Evolutionary conservation across 1,140 invertebrate genomes (phyloP).

Genomic region (Anadara kagoshimensis): DNA sequence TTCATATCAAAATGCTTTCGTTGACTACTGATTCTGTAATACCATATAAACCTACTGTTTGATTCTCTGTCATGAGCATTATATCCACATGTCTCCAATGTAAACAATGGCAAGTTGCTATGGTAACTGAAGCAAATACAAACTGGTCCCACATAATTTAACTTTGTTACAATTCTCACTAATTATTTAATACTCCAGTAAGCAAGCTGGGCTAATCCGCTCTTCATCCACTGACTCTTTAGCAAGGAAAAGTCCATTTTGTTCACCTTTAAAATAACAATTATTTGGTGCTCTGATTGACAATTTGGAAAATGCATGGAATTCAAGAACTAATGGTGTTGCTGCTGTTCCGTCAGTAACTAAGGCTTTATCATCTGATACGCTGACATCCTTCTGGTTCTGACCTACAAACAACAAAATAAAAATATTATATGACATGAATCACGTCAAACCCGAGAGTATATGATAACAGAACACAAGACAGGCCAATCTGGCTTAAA

Average conservation of each 20-base stretch:
- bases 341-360: constrained; percentile 88
- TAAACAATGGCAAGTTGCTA: too few species aligned
- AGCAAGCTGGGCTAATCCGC: constrained; percentile 14
- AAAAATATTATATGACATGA: not conserved
- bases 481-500: too few species aligned
- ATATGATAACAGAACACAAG: too few species aligned
- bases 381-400: constrained; percentile 88
- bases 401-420: constrained; percentile 79
- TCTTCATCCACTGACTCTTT: constrained; percentile 80
- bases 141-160: not conserved
- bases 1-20: not conserved
- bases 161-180: not conserved
- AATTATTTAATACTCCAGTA: constrained; percentile 68
- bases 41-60: not conserved
- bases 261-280: constrained; percentile 91
- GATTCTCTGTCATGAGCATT: too few species aligned
- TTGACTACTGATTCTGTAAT: not conserved
- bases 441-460: too few species aligned
- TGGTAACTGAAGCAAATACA: not conserved
- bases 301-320: constrained; percentile 92
- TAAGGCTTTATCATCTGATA: constrained; percentile 86
- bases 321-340: constrained; percentile 93
- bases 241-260: constrained; percentile 94
- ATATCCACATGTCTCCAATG: too few species aligned
- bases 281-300: constrained; percentile 87